These are phyloP conservation scores for Cydia strobilella DNA, from an alignment of 1,140 invertebrate species.

Conservation along the genomic window DNA sequence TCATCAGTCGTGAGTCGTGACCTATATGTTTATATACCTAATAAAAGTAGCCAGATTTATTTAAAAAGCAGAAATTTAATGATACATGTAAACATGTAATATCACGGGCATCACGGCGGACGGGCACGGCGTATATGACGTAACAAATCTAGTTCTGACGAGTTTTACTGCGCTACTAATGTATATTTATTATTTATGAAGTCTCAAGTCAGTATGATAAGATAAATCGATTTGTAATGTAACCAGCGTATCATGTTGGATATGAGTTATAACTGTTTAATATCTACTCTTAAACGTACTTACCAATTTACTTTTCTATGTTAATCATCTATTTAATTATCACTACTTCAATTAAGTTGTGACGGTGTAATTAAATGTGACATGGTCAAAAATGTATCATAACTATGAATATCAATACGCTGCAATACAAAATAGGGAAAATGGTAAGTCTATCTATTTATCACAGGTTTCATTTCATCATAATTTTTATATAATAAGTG, in stretches of 20 bases:
- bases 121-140: not conserved
- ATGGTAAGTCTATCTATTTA: conserved; percentile 50
- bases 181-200: conserved; percentile 19
- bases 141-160: conserved; percentile 22
- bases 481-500: too few relatives aligned
- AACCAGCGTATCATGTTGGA: conserved; percentile 6
- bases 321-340: not conserved
- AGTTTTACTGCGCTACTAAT: conserved; percentile 63
- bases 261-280: not conserved
- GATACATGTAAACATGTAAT: not conserved
- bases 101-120: not conserved
- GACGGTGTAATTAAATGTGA: not conserved
- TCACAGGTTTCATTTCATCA: too few relatives aligned
- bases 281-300: not conserved
- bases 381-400: not conserved
- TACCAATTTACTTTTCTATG: not conserved
- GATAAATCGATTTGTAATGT: conserved; percentile 25
- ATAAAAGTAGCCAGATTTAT: not conserved
- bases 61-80: not conserved
- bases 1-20: too few relatives aligned
- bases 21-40: not conserved
- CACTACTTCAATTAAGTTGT: not conserved
- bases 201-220: conserved; percentile 7
- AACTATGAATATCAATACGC: conserved; percentile 55
- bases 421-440: conserved; percentile 63